A percentile compares a stretch with the other conserved stretches of the same genome.
phyloP scores from a whole-genome alignment of 2,113 vertebrate genomes.

The Candoia aspera region DNA sequence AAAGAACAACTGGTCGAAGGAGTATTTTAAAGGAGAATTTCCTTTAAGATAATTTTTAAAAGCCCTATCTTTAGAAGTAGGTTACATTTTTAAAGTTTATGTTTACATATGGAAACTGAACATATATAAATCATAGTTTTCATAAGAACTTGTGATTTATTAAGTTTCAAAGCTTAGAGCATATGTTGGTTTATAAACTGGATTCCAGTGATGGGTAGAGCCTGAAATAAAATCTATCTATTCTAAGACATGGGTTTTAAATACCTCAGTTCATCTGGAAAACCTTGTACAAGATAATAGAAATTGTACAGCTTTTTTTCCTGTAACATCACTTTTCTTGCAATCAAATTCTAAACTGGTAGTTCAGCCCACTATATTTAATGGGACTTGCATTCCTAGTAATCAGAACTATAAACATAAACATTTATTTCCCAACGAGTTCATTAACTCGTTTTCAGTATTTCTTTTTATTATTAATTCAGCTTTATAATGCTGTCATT shows the following conservation, averaged over 20 bases:
- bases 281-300: not conserved
- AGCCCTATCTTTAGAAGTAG: not conserved
- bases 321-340: not conserved
- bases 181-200: not conserved
- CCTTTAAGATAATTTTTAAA: not conserved
- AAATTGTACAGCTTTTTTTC: not conserved
- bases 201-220: not conserved
- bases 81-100: not conserved
- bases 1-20: not conserved
- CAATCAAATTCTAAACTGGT: not conserved
- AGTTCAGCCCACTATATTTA: not conserved
- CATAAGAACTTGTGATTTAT: not conserved
- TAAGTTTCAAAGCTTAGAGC: not conserved
- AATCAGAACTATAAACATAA: not conserved
- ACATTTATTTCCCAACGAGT: not conserved
- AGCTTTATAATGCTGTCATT: not conserved
- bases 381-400: not conserved
- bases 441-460: not conserved
- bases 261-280: not conserved
- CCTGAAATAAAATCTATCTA: not conserved
- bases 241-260: not conserved
- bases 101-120: not conserved
- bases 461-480: not conserved
- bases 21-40: not conserved
- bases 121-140: not conserved